phyloP scores from a whole-genome alignment of 2,888 invertebrate species.

The Drosophila colorata region DNA sequence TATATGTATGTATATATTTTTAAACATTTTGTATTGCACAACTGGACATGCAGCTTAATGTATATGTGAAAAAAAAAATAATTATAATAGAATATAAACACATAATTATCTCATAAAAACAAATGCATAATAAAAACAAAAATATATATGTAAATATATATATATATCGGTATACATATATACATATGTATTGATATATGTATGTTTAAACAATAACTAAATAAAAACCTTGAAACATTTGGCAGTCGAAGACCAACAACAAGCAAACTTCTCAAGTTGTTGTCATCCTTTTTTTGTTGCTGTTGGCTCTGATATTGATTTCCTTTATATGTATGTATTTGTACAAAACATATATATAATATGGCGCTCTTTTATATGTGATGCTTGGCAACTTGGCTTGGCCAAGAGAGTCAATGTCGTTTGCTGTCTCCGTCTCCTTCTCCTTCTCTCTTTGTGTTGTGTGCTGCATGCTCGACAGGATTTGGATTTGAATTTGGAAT shows the following conservation, averaged over 20 bases:
- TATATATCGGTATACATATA: conserved; percentile 5
- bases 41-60: conserved; percentile 27
- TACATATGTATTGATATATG: conserved; percentile 3
- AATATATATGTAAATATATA: conserved; percentile 3
- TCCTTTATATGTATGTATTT: conserved; percentile 8
- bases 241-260: conserved; percentile 65
- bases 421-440: conserved; percentile 2
- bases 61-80: conserved; percentile 9
- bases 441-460: conserved; percentile 4
- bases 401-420: conserved; percentile 51
- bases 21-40: conserved; percentile 47
- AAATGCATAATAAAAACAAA: conserved; percentile 42
- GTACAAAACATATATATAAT: conserved; percentile 30
- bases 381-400: conserved; percentile 61
- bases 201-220: conserved; percentile 41
- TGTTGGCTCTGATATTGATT: conserved; percentile 51
- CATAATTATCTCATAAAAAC: conserved; percentile 49
- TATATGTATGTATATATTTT: conserved; percentile 5
- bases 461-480: conserved; percentile 9
- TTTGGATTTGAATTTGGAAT: conserved; percentile 6
- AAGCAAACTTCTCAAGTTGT: conserved; percentile 21
- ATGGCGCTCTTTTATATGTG: conserved; percentile 49
- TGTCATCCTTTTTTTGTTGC: conserved; percentile 16
- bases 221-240: conserved; percentile 58
- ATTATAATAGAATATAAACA: conserved; percentile 21